These are phyloP conservation scores for Heliconius cydno DNA, from an alignment of 2,888 invertebrate genomes.

Conservation along the genomic window DNA sequence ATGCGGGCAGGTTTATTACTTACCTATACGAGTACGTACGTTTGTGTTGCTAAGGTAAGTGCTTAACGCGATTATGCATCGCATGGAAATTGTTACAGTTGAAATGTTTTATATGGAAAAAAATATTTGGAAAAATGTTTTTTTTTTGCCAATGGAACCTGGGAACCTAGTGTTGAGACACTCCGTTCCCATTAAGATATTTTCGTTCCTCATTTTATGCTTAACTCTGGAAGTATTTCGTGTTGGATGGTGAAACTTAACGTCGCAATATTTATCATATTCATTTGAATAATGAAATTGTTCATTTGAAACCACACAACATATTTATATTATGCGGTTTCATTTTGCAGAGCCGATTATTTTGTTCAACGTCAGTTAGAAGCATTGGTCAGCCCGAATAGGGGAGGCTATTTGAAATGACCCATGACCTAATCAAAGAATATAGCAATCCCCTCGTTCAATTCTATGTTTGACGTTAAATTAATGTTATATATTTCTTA, in stretches of 20 bases:
- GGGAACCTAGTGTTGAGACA: too few relatives aligned
- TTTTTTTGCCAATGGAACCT: too few relatives aligned
- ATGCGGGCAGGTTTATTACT: constrained; percentile 81
- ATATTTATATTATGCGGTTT: too few relatives aligned
- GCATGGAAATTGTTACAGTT: constrained; percentile 24
- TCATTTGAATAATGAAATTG: too few relatives aligned
- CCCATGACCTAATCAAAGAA: constrained; percentile 2
- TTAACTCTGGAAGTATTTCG: too few relatives aligned
- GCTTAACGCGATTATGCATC: constrained; percentile 43
- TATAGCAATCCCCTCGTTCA: not conserved
- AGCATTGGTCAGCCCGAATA: not conserved
- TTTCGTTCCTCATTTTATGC: too few relatives aligned
- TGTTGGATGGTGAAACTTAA: too few relatives aligned
- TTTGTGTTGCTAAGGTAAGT: constrained; percentile 53
- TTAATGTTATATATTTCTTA: not conserved
- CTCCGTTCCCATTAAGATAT: too few relatives aligned
- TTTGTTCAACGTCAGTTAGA: not conserved
- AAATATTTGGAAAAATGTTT: not conserved
- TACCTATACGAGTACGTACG: constrained; percentile 59
- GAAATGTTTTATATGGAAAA: constrained; percentile 1
- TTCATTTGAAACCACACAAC: too few relatives aligned
- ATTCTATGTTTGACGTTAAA: not conserved
- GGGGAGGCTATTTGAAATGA: not conserved
- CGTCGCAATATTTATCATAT: too few relatives aligned
- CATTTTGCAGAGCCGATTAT: not conserved